Evolutionary conservation across 2,797 vertebrate genomes (phyloP).

Genomic region (Pipistrellus nathusii): DNA sequence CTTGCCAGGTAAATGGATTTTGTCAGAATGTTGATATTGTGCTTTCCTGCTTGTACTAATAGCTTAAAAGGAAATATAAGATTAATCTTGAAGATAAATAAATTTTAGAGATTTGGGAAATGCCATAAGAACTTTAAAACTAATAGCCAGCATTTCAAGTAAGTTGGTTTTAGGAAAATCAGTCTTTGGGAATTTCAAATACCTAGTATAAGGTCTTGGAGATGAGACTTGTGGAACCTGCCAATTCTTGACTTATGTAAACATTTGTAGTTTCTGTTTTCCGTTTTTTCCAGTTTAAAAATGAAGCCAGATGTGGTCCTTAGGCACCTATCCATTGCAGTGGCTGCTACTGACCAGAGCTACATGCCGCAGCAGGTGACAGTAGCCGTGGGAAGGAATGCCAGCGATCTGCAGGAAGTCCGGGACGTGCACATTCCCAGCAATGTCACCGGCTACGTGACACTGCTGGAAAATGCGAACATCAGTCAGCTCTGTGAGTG

Average conservation of each 20-base stretch:
- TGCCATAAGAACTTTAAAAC: not conserved
- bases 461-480: conserved; percentile 97
- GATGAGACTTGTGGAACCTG: not conserved
- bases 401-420: conserved; percentile 95
- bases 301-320: conserved; percentile 97
- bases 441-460: conserved; percentile 97
- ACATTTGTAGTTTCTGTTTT: conserved; percentile 45
- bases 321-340: conserved; percentile 95
- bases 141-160: conserved; percentile 37
- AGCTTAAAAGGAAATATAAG: conserved; percentile 27
- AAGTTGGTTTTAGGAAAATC: not conserved
- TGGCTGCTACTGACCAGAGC: conserved; percentile 97
- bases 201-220: not conserved
- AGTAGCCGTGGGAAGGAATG: conserved; percentile 95
- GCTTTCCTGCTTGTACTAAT: not conserved
- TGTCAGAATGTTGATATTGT: conserved; percentile 46
- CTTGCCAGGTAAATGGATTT: conserved; percentile 27
- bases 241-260: not conserved
- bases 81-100: conserved; percentile 13
- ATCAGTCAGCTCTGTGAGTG: conserved; percentile 97
- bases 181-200: not conserved
- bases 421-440: conserved; percentile 97
- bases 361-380: conserved; percentile 99
- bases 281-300: conserved; percentile 91
- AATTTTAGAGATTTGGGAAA: not conserved